Conservation (phyloP, 1,140 invertebrate genomes). For the Bombus sylvicola region DNA sequence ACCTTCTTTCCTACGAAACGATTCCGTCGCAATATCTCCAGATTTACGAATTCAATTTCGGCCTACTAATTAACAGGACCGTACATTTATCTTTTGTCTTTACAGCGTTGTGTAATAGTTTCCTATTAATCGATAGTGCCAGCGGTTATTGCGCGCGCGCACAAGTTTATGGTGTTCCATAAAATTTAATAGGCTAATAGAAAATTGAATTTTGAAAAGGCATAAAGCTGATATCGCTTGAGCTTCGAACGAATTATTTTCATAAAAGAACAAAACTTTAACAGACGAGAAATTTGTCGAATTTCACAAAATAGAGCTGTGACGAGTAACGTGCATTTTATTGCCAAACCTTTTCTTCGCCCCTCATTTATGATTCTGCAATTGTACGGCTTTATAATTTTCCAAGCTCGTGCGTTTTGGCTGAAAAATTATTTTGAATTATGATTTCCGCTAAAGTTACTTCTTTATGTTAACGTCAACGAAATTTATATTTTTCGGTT, state of each 20-base stretch:
- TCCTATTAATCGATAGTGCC: constrained; percentile 46
- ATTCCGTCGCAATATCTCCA: neutral
- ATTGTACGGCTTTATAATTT: neutral
- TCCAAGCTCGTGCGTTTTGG: too few relatives aligned
- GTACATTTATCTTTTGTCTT: constrained; percentile 19
- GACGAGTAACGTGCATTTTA: neutral
- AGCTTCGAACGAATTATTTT: neutral
- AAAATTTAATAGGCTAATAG: constrained; percentile 13
- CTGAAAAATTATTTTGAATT: too few relatives aligned
- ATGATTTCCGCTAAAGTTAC: too few relatives aligned
- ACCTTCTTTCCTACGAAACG: neutral
- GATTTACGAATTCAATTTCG: constrained; percentile 17
- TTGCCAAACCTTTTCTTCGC: neutral
- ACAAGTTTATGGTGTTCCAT: constrained; percentile 38
- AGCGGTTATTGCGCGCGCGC: constrained; percentile 30
- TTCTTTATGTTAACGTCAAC: too few relatives aligned
- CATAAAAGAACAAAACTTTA: neutral
- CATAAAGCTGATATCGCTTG: neutral
- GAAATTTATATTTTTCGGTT: neutral
- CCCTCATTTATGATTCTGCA: neutral
- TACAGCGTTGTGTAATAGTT: constrained; percentile 47
- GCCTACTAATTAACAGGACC: constrained; percentile 32
- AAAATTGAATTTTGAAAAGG: neutral
- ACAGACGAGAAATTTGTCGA: neutral
- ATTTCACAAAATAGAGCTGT: neutral